Base-by-base conservation (phyloP, 2,113 vertebrate species). In the Rhinolophus ferrumequinum region DNA sequence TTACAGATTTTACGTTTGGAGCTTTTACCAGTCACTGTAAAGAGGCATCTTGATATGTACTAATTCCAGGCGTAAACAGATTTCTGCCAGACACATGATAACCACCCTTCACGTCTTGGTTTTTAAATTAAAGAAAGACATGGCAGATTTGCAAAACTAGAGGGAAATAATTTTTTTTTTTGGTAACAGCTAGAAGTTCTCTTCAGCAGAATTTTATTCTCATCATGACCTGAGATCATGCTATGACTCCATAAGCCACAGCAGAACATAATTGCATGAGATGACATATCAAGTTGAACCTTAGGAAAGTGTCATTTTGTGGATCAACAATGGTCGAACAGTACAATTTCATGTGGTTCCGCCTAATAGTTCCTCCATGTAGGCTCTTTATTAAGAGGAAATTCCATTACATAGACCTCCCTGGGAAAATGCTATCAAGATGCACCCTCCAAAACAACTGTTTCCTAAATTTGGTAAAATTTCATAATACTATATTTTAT, bases 41-140 rank as follows among this genome's bases (percentile, higher is more conserved):
- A 81, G 88, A 80, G 54, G 62, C 62, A 93, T 85, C 94, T 95
- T 96, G 73, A 88, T 97, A 96, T 98, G 98, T 97, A 52, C 64
- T 15, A 28, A 73, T 94, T 95, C 73, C 4, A 76, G 33, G 58
- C 67, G 88, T 93, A 80, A 97, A 76, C n/a, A 81, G 41, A 70
- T 90, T 98, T 97, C 56, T 93, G 41, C 41, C 75, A 86, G 93
- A 84, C 88, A 88, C 0, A 3, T 82, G 50, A 24, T 95, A 96
- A 38, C 67, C 88, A 96, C 87, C 85, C 41, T 96, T 95, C 33
- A 60, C 47, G n/a, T 62, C 88, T 96, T 88, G 84, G 88, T 97
- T 97, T 96, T 88, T 75, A 96, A 96, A 95, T 92, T 52, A 47
- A 94, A 95, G 88, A 82, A 93, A 96, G 75, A 73, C 67, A 84